Evolutionary conservation across 2,113 vertebrate genomes (phyloP).

Genomic region (Pteropus alecto): DNA sequence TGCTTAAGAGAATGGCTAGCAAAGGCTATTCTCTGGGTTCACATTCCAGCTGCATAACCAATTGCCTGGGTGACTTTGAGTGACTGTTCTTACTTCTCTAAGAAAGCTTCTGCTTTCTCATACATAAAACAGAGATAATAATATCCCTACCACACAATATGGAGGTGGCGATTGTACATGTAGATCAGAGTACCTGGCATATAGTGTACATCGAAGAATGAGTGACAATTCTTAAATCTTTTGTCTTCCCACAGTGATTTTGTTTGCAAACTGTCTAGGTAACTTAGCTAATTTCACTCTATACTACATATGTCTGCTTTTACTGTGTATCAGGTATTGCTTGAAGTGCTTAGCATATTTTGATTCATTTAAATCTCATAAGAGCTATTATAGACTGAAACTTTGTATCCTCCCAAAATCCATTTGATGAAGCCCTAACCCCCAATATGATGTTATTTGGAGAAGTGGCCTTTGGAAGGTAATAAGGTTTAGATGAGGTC

Average conservation of each 20-base stretch:
- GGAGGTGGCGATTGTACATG: neutral
- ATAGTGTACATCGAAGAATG: neutral
- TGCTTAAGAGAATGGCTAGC: neutral
- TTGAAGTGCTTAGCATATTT: neutral
- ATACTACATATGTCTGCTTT: neutral
- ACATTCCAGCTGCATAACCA: neutral
- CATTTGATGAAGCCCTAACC: neutral
- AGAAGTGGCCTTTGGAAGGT: neutral
- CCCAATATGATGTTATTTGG: neutral
- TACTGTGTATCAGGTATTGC: neutral
- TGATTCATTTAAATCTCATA: neutral
- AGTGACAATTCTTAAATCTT: neutral
- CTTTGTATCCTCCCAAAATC: neutral
- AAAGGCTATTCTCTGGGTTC: neutral
- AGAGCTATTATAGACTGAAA: neutral
- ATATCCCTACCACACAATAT: rapidly evolving
- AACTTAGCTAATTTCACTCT: neutral
- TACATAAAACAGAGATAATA: neutral
- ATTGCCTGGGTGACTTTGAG: neutral
- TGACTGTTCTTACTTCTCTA: neutral
- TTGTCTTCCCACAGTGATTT: neutral
- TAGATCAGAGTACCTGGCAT: neutral
- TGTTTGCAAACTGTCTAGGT: neutral
- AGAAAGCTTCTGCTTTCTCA: neutral
- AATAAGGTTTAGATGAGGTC: neutral